These are phyloP conservation scores for Mythimna pallens DNA, from an alignment of 2,888 invertebrate species.

Conservation along the genomic window DNA sequence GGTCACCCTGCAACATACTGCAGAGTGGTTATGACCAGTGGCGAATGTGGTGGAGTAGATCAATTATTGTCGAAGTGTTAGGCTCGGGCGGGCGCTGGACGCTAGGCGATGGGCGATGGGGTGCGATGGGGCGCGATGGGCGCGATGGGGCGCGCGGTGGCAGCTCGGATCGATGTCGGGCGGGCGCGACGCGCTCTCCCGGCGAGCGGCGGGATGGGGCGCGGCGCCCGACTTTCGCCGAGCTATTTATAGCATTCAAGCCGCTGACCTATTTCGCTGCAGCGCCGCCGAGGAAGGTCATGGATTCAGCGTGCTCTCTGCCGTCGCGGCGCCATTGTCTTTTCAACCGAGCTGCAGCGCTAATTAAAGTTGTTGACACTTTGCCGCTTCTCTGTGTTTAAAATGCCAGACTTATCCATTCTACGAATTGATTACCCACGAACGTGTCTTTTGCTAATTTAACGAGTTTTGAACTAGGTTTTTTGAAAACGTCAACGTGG, in stretches of 20 bases:
- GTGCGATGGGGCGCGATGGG: conserved; percentile 53
- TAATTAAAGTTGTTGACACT: conserved; percentile 90
- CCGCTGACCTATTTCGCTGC: conserved; percentile 91
- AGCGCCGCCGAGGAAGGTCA: conserved; percentile 89
- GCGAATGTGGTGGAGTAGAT: conserved; percentile 63
- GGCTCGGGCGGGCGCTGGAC: conserved; percentile 66
- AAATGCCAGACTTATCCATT: conserved; percentile 72
- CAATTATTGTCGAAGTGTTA: conserved; percentile 71
- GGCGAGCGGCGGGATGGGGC: conserved; percentile 83
- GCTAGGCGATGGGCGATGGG: conserved; percentile 52
- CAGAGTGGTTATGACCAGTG: conserved; percentile 44
- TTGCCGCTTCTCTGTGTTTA: conserved; percentile 75
- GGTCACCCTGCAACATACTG: conserved; percentile 4
- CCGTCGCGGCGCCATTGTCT: conserved; percentile 89
- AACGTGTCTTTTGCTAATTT: conserved; percentile 41
- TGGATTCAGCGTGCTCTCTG: conserved; percentile 88
- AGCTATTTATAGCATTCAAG: conserved; percentile 90
- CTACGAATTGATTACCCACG: conserved; percentile 65
- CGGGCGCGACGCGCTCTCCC: conserved; percentile 73
- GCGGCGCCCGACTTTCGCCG: conserved; percentile 89
- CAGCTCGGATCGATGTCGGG: conserved; percentile 62
- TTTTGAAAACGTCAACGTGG: conserved; percentile 5
- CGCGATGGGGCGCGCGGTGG: conserved; percentile 62
- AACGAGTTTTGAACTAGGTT: conserved; percentile 15
- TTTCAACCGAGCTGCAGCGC: conserved; percentile 86